Evolutionary conservation across 2,888 invertebrate genomes (phyloP).

Genomic region (Elmis aenea): DNA sequence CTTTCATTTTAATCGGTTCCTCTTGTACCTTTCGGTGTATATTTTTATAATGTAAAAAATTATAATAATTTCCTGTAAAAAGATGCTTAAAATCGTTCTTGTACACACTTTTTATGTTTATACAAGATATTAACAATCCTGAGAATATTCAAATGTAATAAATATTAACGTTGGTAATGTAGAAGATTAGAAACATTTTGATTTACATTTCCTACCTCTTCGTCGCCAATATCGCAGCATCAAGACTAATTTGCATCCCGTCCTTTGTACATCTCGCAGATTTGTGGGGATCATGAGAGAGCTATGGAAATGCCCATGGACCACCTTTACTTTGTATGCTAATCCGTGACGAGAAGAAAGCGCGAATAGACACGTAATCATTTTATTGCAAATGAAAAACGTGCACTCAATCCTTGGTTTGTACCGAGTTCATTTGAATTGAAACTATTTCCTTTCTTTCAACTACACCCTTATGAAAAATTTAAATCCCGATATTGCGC

Average conservation of each 20-base stretch:
- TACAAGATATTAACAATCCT: too few relatives aligned
- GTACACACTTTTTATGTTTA: too few relatives aligned
- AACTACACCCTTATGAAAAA: slow-evolving; percentile 12
- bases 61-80: too few relatives aligned
- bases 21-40: too few relatives aligned
- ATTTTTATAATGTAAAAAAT: too few relatives aligned
- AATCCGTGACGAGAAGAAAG: slow-evolving; percentile 20
- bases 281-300: slow-evolving; percentile 19
- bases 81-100: too few relatives aligned
- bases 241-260: slow-evolving; percentile 21
- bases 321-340: slow-evolving; percentile 30
- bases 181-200: neutral
- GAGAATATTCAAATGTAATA: too few relatives aligned
- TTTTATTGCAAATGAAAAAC: slow-evolving; percentile 35
- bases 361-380: slow-evolving; percentile 29
- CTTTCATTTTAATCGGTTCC: too few relatives aligned
- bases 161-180: too few relatives aligned
- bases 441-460: slow-evolving; percentile 14
- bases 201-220: slow-evolving; percentile 8
- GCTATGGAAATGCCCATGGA: slow-evolving; percentile 26
- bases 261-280: slow-evolving; percentile 21
- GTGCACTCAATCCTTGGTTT: slow-evolving; percentile 20
- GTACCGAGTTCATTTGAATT: slow-evolving; percentile 17
- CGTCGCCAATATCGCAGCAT: slow-evolving; percentile 13
- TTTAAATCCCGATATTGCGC: too few relatives aligned